These are phyloP conservation scores for Cryptoprocta ferox DNA, from an alignment of 2,797 vertebrate genomes.

Conservation along the genomic window DNA sequence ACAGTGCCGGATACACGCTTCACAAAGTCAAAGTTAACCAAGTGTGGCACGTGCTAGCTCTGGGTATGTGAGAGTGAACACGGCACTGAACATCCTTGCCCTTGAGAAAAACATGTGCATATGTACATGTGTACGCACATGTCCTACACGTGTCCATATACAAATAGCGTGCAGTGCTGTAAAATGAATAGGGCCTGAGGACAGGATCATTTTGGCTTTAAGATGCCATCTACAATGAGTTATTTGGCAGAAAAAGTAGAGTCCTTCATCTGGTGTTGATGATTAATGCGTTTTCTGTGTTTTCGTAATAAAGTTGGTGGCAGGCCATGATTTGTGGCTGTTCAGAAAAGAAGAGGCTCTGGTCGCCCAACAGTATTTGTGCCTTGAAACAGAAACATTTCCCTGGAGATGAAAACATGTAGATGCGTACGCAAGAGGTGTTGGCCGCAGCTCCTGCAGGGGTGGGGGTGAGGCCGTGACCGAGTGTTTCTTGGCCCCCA, in stretches of 20 bases:
- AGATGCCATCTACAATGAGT: neutral
- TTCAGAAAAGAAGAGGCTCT: neutral
- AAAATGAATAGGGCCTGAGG: neutral
- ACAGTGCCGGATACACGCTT: neutral
- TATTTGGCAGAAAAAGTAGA: neutral
- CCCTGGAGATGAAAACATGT: neutral
- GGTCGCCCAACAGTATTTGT: neutral
- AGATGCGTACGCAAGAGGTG: neutral
- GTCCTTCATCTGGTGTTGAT: neutral
- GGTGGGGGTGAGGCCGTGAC: neutral
- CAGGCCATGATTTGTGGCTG: neutral
- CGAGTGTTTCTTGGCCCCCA: neutral
- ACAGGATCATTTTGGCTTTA: neutral
- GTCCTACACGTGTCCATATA: neutral
- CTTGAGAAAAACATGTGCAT: neutral
- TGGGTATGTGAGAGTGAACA: neutral
- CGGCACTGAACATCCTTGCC: neutral
- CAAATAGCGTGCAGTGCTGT: neutral
- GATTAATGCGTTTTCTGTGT: neutral
- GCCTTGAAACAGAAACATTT: neutral
- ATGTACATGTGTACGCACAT: fast-evolving
- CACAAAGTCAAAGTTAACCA: neutral
- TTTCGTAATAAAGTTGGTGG: neutral
- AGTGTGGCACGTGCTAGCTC: no score
- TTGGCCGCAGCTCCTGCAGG: neutral